phyloP scores from a whole-genome alignment of 2,888 invertebrate genomes.

The Aquatica leii region DNA sequence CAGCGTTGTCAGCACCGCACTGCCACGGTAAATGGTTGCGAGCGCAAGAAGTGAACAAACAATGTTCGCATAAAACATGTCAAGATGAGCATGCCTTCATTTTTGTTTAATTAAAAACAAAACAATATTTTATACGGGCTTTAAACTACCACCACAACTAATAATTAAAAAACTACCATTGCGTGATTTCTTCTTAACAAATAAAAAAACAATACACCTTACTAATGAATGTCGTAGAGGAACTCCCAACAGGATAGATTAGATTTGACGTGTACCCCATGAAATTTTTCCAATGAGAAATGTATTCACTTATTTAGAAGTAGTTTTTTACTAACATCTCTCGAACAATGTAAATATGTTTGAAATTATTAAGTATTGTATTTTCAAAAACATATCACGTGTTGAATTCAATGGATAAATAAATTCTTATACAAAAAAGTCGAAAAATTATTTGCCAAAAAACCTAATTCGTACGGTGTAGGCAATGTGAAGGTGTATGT shows the following conservation, averaged over 20 bases:
- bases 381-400: constrained; percentile 12
- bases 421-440: constrained; percentile 11
- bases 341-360: constrained; percentile 32
- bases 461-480: too few species aligned
- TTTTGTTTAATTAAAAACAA: constrained; percentile 51
- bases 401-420: constrained; percentile 7
- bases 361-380: constrained; percentile 21
- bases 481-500: too few species aligned
- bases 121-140: constrained; percentile 11
- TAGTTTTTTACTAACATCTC: constrained; percentile 36
- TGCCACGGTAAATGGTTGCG: constrained; percentile 91
- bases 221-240: constrained; percentile 6
- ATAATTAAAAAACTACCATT: constrained; percentile 1
- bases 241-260: constrained; percentile 9
- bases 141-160: not conserved
- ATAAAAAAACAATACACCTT: constrained; percentile 2
- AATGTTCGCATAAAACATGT: constrained; percentile 54
- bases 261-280: constrained; percentile 21
- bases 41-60: constrained; percentile 51
- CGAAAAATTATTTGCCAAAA: too few species aligned
- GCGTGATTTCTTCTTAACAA: constrained; percentile 5
- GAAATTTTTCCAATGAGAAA: constrained; percentile 15
- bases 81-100: constrained; percentile 54
- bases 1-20: constrained; percentile 83
- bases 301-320: constrained; percentile 20